These are phyloP conservation scores for Erynnis tages DNA, from an alignment of 2,888 invertebrate species.

Conservation along the genomic window DNA sequence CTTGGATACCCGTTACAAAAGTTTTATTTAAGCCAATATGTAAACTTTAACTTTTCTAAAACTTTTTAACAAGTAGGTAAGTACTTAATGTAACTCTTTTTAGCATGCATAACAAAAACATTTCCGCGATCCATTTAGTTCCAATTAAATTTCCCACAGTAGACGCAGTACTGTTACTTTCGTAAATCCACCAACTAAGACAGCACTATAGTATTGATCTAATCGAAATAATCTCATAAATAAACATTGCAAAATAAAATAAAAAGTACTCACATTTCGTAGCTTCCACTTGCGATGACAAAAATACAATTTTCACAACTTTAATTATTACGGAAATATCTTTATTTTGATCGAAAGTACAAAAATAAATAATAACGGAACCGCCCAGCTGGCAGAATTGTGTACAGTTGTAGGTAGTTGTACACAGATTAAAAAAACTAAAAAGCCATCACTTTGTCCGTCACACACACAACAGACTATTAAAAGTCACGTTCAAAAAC, in stretches of 20 bases:
- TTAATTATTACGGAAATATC: conserved; percentile 13
- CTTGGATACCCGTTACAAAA: conserved; percentile 7
- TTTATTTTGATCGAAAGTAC: conserved; percentile 39
- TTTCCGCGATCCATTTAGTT: conserved; percentile 13
- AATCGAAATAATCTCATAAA: conserved; percentile 38
- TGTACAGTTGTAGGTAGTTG: conserved; percentile 31
- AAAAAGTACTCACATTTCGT: conserved; percentile 42
- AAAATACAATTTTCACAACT: conserved; percentile 24
- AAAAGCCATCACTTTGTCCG: no score
- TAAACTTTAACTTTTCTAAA: no score
- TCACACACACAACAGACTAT: no score
- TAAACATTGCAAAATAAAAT: conserved; percentile 26
- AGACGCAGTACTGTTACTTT: conserved; percentile 33
- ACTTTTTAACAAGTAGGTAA: no score
- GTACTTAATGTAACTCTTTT: background rate
- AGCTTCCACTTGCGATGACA: conserved; percentile 33
- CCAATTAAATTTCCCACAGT: conserved; percentile 16
- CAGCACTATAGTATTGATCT: conserved; percentile 51
- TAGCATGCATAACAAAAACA: background rate
- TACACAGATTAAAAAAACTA: conserved; percentile 40
- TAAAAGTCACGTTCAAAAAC: no score
- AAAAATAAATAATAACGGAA: conserved; percentile 59
- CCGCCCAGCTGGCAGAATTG: conserved; percentile 74
- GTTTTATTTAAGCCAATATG: conserved; percentile 5
- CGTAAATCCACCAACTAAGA: conserved; percentile 18